Base-by-base conservation (phyloP, 2,113 vertebrate species). In the Platycercus adscitus region DNA sequence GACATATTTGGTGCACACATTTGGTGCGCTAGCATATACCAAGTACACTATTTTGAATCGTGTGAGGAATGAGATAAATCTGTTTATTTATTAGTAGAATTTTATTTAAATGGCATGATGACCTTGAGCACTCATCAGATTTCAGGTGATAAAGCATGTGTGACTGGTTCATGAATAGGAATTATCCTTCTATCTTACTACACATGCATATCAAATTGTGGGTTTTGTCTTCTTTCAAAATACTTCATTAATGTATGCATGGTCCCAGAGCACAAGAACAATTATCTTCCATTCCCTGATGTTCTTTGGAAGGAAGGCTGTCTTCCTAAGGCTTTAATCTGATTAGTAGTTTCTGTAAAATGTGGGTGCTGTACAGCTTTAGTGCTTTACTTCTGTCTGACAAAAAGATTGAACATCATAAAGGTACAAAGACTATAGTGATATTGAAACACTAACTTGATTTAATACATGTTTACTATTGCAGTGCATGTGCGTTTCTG, bases 291-390 rank as follows among this genome's bases (percentile, higher is more conserved):
- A 29, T 93, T 92, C 81, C 26, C 35, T 95, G 82, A 75, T 81
- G 68, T 24, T 88, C 4, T 88, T 68, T 55, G 87, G 47, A 75
- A 47, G 37, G 58, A 81, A 84, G 75, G 33, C 81, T 84, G 46
- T 92, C 70, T 89, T 79, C 66, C 19, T 85, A 86, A 96, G 44
- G 91, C 76, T 55, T 91, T 91, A 92, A 96, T 93, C 78, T 88
- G 79, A 92, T 96, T 89, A 96, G 65, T 60, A 80, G 60, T 94
- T 92, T 86, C 50, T 93, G 56, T 72, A 72, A 92, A 80, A 69
- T 56, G 35, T 71, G 33, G 35, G 44, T 85, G 50, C 64, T 72
- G 18, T 83, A 43, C 56, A 60, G 46, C 80, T 91, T 86, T 79
- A 60, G 37, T 85, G 49, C 61, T 80, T 91, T 89, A 75, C 64